Percentiles rank a stretch among this genome's conserved stretches.
Conservation (phyloP, 1,140 invertebrate species). For the Euborellia annulipes region DNA sequence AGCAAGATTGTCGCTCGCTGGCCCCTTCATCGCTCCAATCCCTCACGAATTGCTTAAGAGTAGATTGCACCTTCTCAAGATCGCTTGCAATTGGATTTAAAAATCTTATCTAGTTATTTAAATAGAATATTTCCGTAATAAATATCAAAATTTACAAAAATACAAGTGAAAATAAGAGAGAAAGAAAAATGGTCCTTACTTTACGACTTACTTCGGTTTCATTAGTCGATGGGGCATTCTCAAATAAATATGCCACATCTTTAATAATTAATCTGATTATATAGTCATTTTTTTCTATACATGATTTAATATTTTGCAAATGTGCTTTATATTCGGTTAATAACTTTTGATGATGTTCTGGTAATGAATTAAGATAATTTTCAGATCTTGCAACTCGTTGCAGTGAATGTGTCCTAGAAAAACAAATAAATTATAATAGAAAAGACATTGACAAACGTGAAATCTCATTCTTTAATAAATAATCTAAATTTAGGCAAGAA, state of each 20-base stretch:
- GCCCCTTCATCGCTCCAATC: slow-evolving; percentile 85
- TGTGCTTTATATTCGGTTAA: slow-evolving; percentile 60
- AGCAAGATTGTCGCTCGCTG: slow-evolving; percentile 71
- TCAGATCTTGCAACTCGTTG: slow-evolving; percentile 52
- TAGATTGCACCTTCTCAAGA: slow-evolving; percentile 77
- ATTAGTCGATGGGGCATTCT: slow-evolving; percentile 41
- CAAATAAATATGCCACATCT: slow-evolving; percentile 70
- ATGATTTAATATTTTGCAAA: slow-evolving; percentile 52
- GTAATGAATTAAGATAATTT: slow-evolving; percentile 55
- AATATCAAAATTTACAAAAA: no score
- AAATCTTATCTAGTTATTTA: neutral
- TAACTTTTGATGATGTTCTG: slow-evolving; percentile 55
- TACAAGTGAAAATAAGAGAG: no score
- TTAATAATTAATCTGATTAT: slow-evolving; percentile 70
- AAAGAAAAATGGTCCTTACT: no score
- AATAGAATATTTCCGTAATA: neutral
- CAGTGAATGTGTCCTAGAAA: slow-evolving; percentile 24
- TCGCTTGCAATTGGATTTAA: slow-evolving; percentile 28
- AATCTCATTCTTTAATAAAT: slow-evolving; percentile 10
- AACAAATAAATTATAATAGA: no score
- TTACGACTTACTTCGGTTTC: neutral
- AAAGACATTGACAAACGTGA: no score
- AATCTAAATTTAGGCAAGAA: no score
- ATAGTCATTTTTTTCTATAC: slow-evolving; percentile 69
- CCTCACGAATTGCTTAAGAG: slow-evolving; percentile 85